These are phyloP conservation scores for Conus ventricosus DNA, from an alignment of 1,140 invertebrate genomes.

Conservation along the genomic window DNA sequence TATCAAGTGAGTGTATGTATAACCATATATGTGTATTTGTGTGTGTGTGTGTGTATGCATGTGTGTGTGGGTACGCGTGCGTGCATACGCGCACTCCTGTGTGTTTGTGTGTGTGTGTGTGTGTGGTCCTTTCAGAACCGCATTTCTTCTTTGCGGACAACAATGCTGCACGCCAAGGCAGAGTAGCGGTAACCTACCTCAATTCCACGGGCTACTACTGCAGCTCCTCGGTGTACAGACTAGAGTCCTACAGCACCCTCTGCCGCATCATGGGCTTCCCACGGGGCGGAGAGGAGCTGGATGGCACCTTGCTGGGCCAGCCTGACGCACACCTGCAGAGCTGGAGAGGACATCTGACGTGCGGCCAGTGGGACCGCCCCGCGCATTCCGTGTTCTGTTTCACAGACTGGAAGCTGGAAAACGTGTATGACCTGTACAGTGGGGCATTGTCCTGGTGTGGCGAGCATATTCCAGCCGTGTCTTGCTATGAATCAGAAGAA, in stretches of 20 bases:
- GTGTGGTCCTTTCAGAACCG: not conserved
- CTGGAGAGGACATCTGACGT: not conserved
- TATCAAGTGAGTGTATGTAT: no score
- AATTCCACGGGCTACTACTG: not conserved
- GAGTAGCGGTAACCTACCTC: not conserved
- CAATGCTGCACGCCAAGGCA: not conserved
- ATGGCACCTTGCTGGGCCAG: not conserved
- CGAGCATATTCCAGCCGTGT: not conserved
- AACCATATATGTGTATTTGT: no score
- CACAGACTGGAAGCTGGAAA: not conserved
- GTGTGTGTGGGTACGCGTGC: no score
- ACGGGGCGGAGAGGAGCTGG: not conserved
- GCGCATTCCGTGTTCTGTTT: not conserved
- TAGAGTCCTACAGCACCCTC: not conserved
- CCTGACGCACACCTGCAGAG: not conserved
- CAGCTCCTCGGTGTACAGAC: not conserved
- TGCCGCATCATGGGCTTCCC: slow-evolving; percentile 9
- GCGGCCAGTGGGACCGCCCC: not conserved
- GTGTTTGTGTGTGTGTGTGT: not conserved
- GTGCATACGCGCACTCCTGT: no score
- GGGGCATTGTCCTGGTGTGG: not conserved
- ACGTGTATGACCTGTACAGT: not conserved
- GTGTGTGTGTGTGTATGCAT: no score
- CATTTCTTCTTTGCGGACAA: slow-evolving; percentile 15
- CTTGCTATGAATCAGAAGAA: not conserved